phyloP scores from a whole-genome alignment of 2,888 invertebrate species.

The Abscondita cerata region DNA sequence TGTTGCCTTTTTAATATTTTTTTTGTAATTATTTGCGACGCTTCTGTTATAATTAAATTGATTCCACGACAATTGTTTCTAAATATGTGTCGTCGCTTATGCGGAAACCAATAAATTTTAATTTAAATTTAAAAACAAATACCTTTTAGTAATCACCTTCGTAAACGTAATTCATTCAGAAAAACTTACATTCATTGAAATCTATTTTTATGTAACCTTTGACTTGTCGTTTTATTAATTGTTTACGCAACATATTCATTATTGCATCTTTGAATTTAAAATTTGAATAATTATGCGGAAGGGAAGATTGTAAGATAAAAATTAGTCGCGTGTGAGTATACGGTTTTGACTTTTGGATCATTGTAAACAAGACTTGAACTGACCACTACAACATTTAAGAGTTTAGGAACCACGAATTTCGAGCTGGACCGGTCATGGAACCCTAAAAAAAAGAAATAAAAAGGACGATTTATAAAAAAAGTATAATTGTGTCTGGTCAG shows the following conservation, averaged over 20 bases:
- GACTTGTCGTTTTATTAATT: slow-evolving; percentile 23
- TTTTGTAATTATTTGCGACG: background rate
- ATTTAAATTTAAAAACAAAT: background rate
- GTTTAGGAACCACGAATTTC: slow-evolving; percentile 53
- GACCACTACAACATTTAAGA: slow-evolving; percentile 58
- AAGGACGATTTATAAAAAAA: slow-evolving; percentile 44
- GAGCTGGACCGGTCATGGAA: slow-evolving; percentile 51
- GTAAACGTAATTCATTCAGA: slow-evolving; percentile 13
- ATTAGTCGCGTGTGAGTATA: slow-evolving; percentile 21
- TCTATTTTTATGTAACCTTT: slow-evolving; percentile 32
- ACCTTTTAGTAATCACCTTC: background rate
- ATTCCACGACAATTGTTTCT: too few species aligned
- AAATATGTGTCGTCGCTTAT: too few species aligned
- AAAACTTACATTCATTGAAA: slow-evolving; percentile 18
- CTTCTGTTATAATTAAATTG: background rate
- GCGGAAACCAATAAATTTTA: background rate
- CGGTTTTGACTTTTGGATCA: slow-evolving; percentile 5
- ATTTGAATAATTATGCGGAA: background rate
- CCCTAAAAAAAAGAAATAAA: slow-evolving; percentile 42
- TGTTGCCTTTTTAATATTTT: slow-evolving; percentile 4
- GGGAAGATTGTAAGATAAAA: slow-evolving; percentile 2
- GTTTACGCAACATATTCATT: slow-evolving; percentile 27
- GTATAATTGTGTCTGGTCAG: slow-evolving; percentile 57
- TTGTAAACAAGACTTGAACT: slow-evolving; percentile 44
- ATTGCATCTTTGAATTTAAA: slow-evolving; percentile 15